Evolutionary conservation across 2,888 invertebrate species (phyloP).

Genomic region (Parnassius orleans): DNA sequence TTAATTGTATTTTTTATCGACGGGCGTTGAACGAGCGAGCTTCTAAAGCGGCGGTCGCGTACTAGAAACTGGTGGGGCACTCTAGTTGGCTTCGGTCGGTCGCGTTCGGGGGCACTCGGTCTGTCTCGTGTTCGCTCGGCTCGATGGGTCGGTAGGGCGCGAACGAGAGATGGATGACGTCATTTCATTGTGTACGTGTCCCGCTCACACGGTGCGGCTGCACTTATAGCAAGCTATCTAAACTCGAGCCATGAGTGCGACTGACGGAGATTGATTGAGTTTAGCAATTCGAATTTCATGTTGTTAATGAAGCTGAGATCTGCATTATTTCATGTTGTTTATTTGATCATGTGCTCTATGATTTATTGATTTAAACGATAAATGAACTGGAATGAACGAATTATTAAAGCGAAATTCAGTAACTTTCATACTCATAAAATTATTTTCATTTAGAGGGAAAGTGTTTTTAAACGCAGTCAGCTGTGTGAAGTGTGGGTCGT

Average conservation of each 20-base stretch:
- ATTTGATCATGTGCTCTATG: too few relatives aligned
- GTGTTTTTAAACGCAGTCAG: constrained; percentile 22
- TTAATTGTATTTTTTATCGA: constrained; percentile 37
- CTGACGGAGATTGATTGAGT: constrained; percentile 18
- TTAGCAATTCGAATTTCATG: constrained; percentile 15
- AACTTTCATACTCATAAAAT: neutral
- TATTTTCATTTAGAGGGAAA: constrained; percentile 7
- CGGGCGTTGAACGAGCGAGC: constrained; percentile 49
- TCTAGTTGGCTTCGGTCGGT: constrained; percentile 63
- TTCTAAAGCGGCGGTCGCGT: constrained; percentile 61
- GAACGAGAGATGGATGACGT: constrained; percentile 52
- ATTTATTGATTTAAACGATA: neutral
- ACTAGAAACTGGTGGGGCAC: constrained; percentile 69
- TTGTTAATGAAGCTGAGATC: neutral
- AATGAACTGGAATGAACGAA: neutral
- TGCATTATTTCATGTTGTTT: too few relatives aligned
- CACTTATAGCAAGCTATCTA: constrained; percentile 31
- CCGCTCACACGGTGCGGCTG: constrained; percentile 37
- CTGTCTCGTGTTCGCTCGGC: constrained; percentile 56
- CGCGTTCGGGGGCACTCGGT: constrained; percentile 56
- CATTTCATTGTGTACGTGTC: constrained; percentile 41
- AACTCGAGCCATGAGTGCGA: constrained; percentile 8
- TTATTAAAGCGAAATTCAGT: too few relatives aligned
- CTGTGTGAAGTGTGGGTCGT: constrained; percentile 12
- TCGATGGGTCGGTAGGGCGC: constrained; percentile 45